phyloP scores from a whole-genome alignment of 2,797 vertebrate genomes.

The Naso thynnoides region DNA sequence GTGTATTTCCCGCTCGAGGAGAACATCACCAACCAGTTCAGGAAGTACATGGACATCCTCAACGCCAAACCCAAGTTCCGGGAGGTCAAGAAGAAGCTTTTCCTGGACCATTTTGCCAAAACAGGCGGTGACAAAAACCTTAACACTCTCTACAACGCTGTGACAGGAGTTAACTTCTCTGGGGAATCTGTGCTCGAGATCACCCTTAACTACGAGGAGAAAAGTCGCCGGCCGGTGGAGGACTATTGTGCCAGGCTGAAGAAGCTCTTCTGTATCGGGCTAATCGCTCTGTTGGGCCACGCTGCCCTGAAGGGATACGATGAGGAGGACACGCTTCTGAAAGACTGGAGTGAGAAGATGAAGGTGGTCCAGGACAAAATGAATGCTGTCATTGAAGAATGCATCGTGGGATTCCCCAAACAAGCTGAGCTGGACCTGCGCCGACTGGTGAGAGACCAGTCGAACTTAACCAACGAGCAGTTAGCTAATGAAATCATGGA shows the following conservation, averaged over 20 bases:
- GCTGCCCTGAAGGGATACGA: conserved; percentile 78
- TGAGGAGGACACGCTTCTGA: conserved; percentile 80
- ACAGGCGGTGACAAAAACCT: conserved; percentile 84
- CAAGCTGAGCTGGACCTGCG: conserved; percentile 79
- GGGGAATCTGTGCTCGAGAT: conserved; percentile 85
- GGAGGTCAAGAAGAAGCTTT: conserved; percentile 84
- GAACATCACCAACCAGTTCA: conserved; percentile 87
- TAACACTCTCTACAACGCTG: conserved; percentile 77
- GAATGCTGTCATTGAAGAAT: conserved; percentile 80
- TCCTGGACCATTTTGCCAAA: conserved; percentile 82
- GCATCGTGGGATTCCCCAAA: conserved; percentile 81
- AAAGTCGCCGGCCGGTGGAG: conserved; percentile 82
- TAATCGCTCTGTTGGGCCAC: conserved; percentile 85
- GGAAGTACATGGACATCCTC: conserved; percentile 89
- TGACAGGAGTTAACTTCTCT: conserved; percentile 81
- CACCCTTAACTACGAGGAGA: conserved; percentile 84
- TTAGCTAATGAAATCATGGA: conserved; percentile 78
- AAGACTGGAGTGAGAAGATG: conserved; percentile 83
- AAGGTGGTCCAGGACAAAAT: conserved; percentile 80
- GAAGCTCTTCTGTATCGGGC: conserved; percentile 86
- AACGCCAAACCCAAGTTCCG: conserved; percentile 83
- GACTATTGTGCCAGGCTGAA: conserved; percentile 85
- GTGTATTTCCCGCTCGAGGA: conserved; percentile 85
- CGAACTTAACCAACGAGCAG: conserved; percentile 72
- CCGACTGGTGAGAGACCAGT: conserved; percentile 76